Evolutionary conservation across 2,888 invertebrate genomes (phyloP), one percentile per base, ranked within the genome.

Genomic region (Dysmachus trigonus): DNA sequence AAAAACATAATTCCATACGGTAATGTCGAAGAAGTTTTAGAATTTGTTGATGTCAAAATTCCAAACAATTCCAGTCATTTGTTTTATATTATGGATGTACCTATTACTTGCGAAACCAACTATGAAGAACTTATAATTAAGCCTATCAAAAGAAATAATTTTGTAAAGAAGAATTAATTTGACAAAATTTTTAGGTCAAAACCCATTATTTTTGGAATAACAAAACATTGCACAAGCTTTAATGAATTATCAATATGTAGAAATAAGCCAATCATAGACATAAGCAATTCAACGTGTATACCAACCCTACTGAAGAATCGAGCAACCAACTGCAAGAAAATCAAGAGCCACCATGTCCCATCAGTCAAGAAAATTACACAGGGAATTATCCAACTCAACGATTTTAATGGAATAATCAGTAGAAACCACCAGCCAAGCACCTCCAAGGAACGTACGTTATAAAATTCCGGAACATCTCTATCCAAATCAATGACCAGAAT

Each of bases 61-160:
- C 62, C 72, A 18, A 62, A 71, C 4, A 85, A 85, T n/a, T 51
- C 53, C 6, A 77, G 22, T 10, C 62, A 77, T 22, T 38, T 85
- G 18, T 77, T 85, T 30, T 85, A 85, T 35, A 79, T 62, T 3
- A 85, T 85, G 47, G 62, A 85, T 33, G 31, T 85, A 53, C 85
- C 85, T 31, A 85, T 27, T 4, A 85, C 85, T 73, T 30, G n/a
- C 1, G 51, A 76, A 18, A 53, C 5, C 18, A 18, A 15, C 31
- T 85, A 18, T 31, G 85, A 85, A n/a, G 38, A 30, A 85, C 27
- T 85, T 2, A 6, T 76, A n/a, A 27, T 85, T 30, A 85, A 31
- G 31, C 76, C 76, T 18, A 30, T 85, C 47, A 85, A 85, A 13
- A 85, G 38, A 30, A 31, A 85, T 1, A 74, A 85, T 31, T 6